Conservation (phyloP, 1,140 invertebrate species). For the Caerostris darwini region DNA sequence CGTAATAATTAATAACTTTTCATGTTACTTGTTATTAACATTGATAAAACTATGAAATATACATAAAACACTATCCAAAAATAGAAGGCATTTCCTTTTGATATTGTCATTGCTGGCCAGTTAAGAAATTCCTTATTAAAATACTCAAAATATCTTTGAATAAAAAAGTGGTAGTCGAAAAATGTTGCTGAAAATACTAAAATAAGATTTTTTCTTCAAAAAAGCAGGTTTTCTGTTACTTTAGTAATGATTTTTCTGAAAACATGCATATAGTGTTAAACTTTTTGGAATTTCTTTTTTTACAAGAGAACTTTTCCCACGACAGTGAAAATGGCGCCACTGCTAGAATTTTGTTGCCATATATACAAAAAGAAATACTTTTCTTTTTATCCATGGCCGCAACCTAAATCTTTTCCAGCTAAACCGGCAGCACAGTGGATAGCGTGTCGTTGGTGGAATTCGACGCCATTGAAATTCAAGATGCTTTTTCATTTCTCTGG, state of each 20-base stretch:
- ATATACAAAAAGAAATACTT: slow-evolving; percentile 37
- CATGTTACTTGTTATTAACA: too few relatives aligned
- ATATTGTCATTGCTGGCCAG: too few relatives aligned
- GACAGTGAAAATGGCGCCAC: slow-evolving; percentile 39
- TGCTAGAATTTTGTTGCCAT: slow-evolving; percentile 56
- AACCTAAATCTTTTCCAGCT: slow-evolving; percentile 68
- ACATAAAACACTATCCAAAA: too few relatives aligned
- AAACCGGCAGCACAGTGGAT: slow-evolving; percentile 57
- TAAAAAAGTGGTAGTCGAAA: too few relatives aligned
- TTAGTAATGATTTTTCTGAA: neutral
- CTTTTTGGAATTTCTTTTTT: slow-evolving; percentile 36
- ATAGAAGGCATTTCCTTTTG: too few relatives aligned
- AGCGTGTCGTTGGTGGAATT: slow-evolving; percentile 51
- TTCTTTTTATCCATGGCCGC: neutral
- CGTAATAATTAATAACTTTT: too few relatives aligned
- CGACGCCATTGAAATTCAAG: slow-evolving; percentile 72
- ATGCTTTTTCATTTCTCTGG: slow-evolving; percentile 72
- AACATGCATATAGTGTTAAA: neutral
- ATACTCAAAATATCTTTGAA: too few relatives aligned
- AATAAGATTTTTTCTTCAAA: neutral
- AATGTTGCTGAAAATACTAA: too few relatives aligned
- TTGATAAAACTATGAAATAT: too few relatives aligned
- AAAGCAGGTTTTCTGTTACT: neutral
- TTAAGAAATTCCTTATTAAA: too few relatives aligned
- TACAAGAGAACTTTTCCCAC: slow-evolving; percentile 49